A percentile compares a stretch with the other conserved stretches of the same genome.
phyloP scores from a whole-genome alignment of 2,888 invertebrate genomes.

The Brachynemurus nebulosus region DNA sequence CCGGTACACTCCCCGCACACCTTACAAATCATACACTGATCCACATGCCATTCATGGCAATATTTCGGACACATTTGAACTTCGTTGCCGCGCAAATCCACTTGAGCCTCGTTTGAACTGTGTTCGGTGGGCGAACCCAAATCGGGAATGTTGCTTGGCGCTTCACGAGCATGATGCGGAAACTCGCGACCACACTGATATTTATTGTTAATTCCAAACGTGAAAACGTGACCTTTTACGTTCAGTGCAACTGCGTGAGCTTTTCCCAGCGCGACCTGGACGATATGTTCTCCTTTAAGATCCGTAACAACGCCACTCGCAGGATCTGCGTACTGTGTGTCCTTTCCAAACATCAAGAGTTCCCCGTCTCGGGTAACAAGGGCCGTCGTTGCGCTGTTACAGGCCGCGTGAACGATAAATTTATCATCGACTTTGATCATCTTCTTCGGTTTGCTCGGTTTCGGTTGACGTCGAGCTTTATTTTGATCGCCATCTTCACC shows the following conservation, averaged over 20 bases:
- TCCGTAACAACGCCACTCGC: slow-evolving; percentile 33
- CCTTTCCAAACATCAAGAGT: slow-evolving; percentile 88
- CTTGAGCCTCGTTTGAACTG: background rate
- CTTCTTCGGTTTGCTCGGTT: slow-evolving; percentile 84
- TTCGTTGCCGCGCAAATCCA: slow-evolving; percentile 5
- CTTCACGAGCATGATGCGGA: slow-evolving; percentile 41
- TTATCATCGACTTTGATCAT: slow-evolving; percentile 82
- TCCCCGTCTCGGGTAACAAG: slow-evolving; percentile 83
- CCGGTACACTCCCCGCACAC: slow-evolving; percentile 90
- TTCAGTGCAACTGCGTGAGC: slow-evolving; percentile 89
- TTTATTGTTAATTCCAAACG: slow-evolving; percentile 95
- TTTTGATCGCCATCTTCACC: slow-evolving; percentile 88
- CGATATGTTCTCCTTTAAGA: slow-evolving; percentile 30
- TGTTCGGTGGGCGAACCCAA: slow-evolving; percentile 5
- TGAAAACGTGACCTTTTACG: slow-evolving; percentile 78
- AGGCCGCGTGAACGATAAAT: slow-evolving; percentile 68
- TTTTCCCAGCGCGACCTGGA: slow-evolving; percentile 77
- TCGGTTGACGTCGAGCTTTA: slow-evolving; percentile 69
- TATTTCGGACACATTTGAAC: slow-evolving; percentile 45
- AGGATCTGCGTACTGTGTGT: slow-evolving; percentile 71
- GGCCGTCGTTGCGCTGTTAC: slow-evolving; percentile 91
- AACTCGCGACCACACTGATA: slow-evolving; percentile 93
- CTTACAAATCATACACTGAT: slow-evolving; percentile 79
- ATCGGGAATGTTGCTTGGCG: slow-evolving; percentile 11
- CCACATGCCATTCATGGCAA: slow-evolving; percentile 65